Evolutionary conservation across 2,888 invertebrate genomes (phyloP), one percentile per base, ranked within the genome.

Genomic region (Drosophila gaucha): DNA sequence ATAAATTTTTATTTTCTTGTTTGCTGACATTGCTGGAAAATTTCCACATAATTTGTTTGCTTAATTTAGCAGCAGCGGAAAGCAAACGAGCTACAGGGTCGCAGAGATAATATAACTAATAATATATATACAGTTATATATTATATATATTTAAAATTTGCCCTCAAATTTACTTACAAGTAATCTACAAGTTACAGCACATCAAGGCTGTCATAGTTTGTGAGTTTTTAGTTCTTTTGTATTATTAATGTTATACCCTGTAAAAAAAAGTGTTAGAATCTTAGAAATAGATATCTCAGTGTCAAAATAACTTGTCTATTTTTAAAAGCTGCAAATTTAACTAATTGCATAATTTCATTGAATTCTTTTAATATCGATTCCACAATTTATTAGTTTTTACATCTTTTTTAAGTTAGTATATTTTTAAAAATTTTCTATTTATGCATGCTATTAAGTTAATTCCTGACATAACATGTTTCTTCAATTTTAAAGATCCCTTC

Each of bases 171-270:
- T n/a, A 35, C 24, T 47, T 31, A 18, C 31, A 26, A 36, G 18
- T 62, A 52, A 71, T 39, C 49, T 31, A 65, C 30, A 50, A 70
- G 24, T 41, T 26, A 18, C 1, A 22, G 28, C 56, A 36, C 41
- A 31, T 33, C 12, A 20, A 49, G 39, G 35, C 30, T 56, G 41
- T n/a, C 16, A 31, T 57, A 41, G 52, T 54, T 49, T 36, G 26
- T 47, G 2, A 24, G 6, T 16, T 16, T 52, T 28, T 16, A 6
- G 28, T 18, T 18, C 9, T 14, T 31, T 14, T 14, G 5, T 14
- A 3, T n/a, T 20, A 9, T 1, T 10, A 12, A 4, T 9, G 12
- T 3, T 9, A 26, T 20, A 39, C 24, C 24, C 30, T 26, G 0
- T 8, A 10, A 24, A 39, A 24, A 14, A 2, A 10, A 28, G 28